Base-by-base conservation (phyloP, 2,113 vertebrate species). In the Osmerus eperlanus region DNA sequence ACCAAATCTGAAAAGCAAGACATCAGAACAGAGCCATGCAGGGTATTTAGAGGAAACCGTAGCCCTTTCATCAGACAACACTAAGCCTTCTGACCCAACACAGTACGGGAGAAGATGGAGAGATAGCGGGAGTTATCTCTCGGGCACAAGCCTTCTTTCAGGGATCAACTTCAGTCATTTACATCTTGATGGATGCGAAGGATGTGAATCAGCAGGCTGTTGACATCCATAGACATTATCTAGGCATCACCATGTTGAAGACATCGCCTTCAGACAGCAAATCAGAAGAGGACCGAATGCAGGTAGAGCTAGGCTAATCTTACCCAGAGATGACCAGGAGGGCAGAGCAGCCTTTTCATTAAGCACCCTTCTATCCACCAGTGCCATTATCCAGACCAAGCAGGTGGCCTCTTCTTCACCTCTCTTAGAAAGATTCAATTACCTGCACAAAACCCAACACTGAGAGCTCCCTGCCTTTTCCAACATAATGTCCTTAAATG, bases 1-100 rank as follows among this genome's bases (percentile, higher is more conserved):
- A 11, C 28, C n/a, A 67, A 32, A 61, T 67, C 74, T 70, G 74
- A 47, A 78, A 76, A 47, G 4, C 47, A 58, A 64, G 41, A 47
- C 5, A 18, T 2, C 61, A 12, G 63, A 25, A 28, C 36, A 19
- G 63, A 67, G 69, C n/a, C 65, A 64, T 13, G n/a, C 16, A 7
- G 25, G 13, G 23, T 64, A 2, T 64, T 28, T 64, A 36, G 29
- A 64, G 28, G 62, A 32, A 29, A 62, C 23, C 60, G 3, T 4
- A 64, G 28, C 29, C 18, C 9, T 47, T 47, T 15, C 62, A 15
- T 36, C 4, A 56, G 54, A 62, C 28, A 29, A 21, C 5, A 36
- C 29, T 9, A 32, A 32, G 62, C 28, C 15, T 16, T 29, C 62
- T 41, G 62, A 64, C 13, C 62, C 16, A 2, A 16, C 5, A 29